These are phyloP conservation scores for Menura novaehollandiae DNA, from an alignment of 2,113 vertebrate genomes.

Conservation along the genomic window DNA sequence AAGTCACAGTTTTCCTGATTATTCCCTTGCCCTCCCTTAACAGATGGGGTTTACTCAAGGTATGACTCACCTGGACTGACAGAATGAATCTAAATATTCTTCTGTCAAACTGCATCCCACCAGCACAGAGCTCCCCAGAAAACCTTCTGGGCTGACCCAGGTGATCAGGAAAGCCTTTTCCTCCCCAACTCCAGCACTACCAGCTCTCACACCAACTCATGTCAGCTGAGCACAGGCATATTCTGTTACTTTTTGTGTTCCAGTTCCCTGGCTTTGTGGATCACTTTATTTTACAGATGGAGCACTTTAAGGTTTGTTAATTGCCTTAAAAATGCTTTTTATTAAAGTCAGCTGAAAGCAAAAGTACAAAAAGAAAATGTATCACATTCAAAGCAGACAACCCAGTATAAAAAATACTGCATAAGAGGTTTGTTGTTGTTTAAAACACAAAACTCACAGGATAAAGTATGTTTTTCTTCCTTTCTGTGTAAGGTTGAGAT, in stretches of 20 bases:
- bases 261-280: not conserved
- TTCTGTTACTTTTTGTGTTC: not conserved
- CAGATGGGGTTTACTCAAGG: constrained; percentile 41
- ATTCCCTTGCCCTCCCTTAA: constrained; percentile 11
- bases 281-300: not conserved
- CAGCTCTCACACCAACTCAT: not conserved
- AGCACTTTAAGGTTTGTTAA: not conserved
- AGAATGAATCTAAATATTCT: constrained; percentile 9
- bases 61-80: constrained; percentile 35
- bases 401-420: not conserved
- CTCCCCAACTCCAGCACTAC: not conserved
- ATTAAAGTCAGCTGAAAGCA: not conserved
- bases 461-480: not conserved
- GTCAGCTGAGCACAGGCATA: not conserved
- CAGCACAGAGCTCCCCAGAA: not conserved
- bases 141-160: not conserved
- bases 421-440: not conserved
- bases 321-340: not conserved
- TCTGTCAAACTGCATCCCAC: constrained; percentile 2
- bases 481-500: not conserved
- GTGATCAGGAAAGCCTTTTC: not conserved
- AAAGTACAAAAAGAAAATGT: not conserved
- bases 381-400: not conserved
- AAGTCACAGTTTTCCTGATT: constrained; percentile 20
- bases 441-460: not conserved